Evolutionary conservation across 2,888 invertebrate genomes (phyloP).

Genomic region (Brachynemurus nebulosus): DNA sequence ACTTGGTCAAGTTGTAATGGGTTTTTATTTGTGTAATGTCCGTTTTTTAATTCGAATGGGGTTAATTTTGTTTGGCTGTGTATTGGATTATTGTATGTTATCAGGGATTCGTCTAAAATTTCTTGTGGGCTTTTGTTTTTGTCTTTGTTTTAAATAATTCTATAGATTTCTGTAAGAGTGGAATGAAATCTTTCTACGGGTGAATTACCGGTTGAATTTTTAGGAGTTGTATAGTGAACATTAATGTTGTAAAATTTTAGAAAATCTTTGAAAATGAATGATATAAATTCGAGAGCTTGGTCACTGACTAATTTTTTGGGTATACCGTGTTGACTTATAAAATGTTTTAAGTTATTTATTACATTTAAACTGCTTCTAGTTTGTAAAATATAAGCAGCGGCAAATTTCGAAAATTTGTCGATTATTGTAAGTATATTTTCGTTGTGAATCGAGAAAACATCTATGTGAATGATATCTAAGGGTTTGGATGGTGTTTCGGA

Average conservation of each 20-base stretch:
- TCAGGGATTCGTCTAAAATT: not conserved
- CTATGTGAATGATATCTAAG: constrained; percentile 8
- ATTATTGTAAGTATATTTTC: constrained; percentile 17
- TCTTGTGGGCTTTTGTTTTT: not conserved
- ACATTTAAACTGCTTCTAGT: not conserved
- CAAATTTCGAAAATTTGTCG: constrained; percentile 18
- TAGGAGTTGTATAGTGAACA: constrained; percentile 13
- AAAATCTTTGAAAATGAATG: constrained; percentile 13
- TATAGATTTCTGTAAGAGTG: too few species aligned
- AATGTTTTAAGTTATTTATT: not conserved
- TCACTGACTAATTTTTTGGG: constrained; percentile 15
- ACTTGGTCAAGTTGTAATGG: not conserved
- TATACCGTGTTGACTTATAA: not conserved
- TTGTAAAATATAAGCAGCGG: constrained; percentile 13
- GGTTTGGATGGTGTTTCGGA: constrained; percentile 7
- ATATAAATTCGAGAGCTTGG: constrained; percentile 17
- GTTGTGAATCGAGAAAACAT: constrained; percentile 8
- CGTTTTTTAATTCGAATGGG: constrained; percentile 1
- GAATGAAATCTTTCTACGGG: constrained; percentile 4
- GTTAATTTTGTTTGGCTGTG: not conserved
- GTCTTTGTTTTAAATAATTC: not conserved
- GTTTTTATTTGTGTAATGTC: not conserved
- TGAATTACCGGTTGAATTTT: constrained; percentile 13
- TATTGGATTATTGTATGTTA: constrained; percentile 1
- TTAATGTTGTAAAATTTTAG: constrained; percentile 17